Percentiles rank a stretch among this genome's conserved stretches.
These are phyloP conservation scores for Crepidodera aurea DNA, from an alignment of 2,888 invertebrate species.

Conservation along the genomic window DNA sequence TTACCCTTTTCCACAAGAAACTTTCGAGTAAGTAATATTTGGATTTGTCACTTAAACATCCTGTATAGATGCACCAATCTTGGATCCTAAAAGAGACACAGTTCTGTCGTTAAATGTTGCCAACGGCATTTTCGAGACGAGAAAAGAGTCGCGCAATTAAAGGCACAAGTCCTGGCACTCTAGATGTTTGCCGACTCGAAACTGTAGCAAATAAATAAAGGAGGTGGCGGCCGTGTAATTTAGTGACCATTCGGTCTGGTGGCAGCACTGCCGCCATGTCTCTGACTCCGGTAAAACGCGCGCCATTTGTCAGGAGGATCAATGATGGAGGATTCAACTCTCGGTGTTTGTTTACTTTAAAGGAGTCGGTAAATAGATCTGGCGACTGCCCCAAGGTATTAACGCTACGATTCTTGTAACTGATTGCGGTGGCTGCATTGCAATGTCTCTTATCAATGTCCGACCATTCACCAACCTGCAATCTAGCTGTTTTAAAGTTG, in stretches of 20 bases:
- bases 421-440: neutral
- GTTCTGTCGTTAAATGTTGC: too few species aligned
- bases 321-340: slow-evolving; percentile 5
- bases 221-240: slow-evolving; percentile 40
- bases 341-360: slow-evolving; percentile 14
- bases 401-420: neutral
- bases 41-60: too few species aligned
- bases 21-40: too few species aligned
- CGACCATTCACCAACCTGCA: too few species aligned
- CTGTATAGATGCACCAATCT: too few species aligned
- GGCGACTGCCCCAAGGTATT: neutral
- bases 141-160: slow-evolving; percentile 37
- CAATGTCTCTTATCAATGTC: neutral
- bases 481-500: too few species aligned
- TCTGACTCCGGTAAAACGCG: slow-evolving; percentile 11
- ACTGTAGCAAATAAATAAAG: slow-evolving; percentile 42
- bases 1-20: too few species aligned
- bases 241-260: slow-evolving; percentile 32
- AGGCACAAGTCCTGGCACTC: slow-evolving; percentile 27
- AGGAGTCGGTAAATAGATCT: slow-evolving; percentile 4
- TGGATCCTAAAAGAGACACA: too few species aligned
- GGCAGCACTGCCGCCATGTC: slow-evolving; percentile 10
- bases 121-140: too few species aligned
- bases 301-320: slow-evolving; percentile 22
- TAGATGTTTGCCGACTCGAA: slow-evolving; percentile 28